Evolutionary conservation across 2,113 vertebrate species (phyloP).

Genomic region (Miniopterus natalensis): DNA sequence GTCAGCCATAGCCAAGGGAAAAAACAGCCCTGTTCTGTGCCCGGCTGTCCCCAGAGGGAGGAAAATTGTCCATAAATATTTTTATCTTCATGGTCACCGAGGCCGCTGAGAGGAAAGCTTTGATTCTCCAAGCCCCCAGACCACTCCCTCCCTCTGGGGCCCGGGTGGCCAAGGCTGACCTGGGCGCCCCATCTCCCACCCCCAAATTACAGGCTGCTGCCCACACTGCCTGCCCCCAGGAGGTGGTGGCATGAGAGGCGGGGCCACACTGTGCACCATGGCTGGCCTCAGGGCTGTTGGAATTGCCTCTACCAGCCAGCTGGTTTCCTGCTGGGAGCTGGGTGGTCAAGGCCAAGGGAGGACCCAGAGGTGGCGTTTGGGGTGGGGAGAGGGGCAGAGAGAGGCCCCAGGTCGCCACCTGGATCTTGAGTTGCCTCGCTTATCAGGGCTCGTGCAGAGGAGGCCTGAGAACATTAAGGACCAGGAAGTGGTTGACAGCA

Average conservation of each 20-base stretch:
- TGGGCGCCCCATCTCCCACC: conserved; percentile 63
- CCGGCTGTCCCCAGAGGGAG: conserved; percentile 69
- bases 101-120: conserved; percentile 80
- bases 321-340: conserved; percentile 57
- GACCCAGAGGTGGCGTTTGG: neutral
- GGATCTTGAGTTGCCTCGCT: neutral
- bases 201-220: conserved; percentile 77
- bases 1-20: conserved; percentile 54
- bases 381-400: neutral
- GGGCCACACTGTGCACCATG: neutral
- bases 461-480: neutral
- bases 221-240: conserved; percentile 50
- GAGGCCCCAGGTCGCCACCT: neutral
- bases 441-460: neutral
- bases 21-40: conserved; percentile 74
- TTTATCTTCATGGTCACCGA: conserved; percentile 76
- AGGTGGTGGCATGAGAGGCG: conserved; percentile 60
- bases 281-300: neutral
- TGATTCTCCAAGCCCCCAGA: conserved; percentile 71
- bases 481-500: neutral
- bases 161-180: conserved; percentile 63
- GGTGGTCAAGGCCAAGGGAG: conserved; percentile 42
- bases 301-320: neutral
- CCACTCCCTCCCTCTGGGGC: conserved; percentile 78
- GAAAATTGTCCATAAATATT: conserved; percentile 82